phyloP scores from a whole-genome alignment of 2,113 vertebrate species.

The Vireo altiloquus region DNA sequence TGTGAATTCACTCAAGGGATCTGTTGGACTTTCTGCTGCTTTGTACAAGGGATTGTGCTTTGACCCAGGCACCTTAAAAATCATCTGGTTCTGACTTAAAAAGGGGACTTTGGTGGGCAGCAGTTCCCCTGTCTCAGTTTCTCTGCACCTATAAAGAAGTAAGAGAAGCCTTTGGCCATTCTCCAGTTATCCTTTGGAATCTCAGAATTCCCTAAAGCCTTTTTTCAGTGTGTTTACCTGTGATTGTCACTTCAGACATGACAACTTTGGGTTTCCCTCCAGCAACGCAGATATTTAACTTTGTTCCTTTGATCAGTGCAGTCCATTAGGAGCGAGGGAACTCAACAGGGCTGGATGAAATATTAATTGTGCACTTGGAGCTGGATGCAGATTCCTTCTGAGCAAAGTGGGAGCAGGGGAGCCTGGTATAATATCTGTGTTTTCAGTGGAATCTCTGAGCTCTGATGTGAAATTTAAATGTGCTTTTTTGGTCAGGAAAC shows the following conservation, averaged over 20 bases:
- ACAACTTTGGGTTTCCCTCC: slow-evolving; percentile 44
- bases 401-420: neutral
- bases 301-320: slow-evolving; percentile 65
- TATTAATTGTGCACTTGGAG: slow-evolving; percentile 65
- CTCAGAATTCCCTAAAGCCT: neutral
- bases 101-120: neutral
- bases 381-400: slow-evolving; percentile 49
- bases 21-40: neutral
- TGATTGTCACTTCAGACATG: neutral
- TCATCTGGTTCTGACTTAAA: accelerated
- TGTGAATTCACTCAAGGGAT: neutral
- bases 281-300: slow-evolving; percentile 51
- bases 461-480: neutral
- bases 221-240: neutral
- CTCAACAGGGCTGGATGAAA: slow-evolving; percentile 62
- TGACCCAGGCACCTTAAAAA: neutral
- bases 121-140: neutral
- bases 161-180: neutral
- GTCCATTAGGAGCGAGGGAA: slow-evolving; percentile 63
- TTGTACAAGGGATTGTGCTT: neutral
- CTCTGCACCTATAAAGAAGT: neutral
- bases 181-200: neutral
- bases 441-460: neutral
- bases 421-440: neutral
- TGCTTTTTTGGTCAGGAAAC: neutral